These are phyloP conservation scores for Amblyraja radiata DNA, from an alignment of 2,797 vertebrate genomes.

Conservation along the genomic window DNA sequence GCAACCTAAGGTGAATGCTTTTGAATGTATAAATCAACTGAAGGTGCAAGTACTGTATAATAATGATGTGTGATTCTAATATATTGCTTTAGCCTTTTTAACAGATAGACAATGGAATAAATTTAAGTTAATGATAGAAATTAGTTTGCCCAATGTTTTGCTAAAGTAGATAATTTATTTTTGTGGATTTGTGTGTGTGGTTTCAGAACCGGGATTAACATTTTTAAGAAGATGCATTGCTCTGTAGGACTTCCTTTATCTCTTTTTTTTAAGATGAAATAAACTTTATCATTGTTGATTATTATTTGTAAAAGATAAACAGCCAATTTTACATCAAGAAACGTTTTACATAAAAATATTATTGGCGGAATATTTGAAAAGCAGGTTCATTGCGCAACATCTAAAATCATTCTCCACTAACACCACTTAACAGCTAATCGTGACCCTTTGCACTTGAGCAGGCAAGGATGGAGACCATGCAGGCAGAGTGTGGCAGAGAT, in stretches of 20 bases:
- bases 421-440: not conserved
- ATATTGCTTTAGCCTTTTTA: conserved; percentile 60
- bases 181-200: not conserved
- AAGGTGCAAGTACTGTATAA: conserved; percentile 61
- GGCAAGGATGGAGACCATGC: not conserved
- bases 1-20: conserved; percentile 62
- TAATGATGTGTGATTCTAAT: conserved; percentile 81
- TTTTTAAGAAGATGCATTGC: not conserved
- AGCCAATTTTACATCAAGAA: not conserved
- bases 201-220: not conserved
- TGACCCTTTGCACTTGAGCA: not conserved
- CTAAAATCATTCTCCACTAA: not conserved
- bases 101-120: conserved; percentile 45
- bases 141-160: not conserved
- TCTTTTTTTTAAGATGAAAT: too few species aligned
- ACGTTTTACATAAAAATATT: not conserved
- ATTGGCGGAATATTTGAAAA: not conserved
- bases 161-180: not conserved
- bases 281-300: not conserved
- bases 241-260: not conserved
- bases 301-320: not conserved
- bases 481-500: not conserved
- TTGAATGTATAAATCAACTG: conserved; percentile 85
- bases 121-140: conserved; percentile 23
- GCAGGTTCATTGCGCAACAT: not conserved